Conservation (phyloP, 2,797 vertebrate species). For the Pagetopsis macropterus region DNA sequence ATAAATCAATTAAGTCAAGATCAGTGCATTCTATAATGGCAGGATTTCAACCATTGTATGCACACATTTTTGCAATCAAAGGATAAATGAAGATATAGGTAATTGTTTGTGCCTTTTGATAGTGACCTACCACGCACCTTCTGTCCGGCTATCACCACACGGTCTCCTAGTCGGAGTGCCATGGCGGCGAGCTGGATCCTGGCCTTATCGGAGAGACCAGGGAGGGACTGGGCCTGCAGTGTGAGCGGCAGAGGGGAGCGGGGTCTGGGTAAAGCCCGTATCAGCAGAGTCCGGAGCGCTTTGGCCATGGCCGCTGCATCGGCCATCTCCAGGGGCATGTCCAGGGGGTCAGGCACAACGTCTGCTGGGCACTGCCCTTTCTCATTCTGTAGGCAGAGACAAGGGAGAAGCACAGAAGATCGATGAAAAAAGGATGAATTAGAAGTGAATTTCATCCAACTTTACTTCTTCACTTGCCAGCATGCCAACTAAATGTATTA, state of each 20-base stretch:
- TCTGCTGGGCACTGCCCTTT: slow-evolving; percentile 91
- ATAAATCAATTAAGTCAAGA: not conserved
- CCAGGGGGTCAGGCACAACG: slow-evolving; percentile 93
- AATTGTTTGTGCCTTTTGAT: slow-evolving; percentile 3
- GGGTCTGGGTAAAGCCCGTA: slow-evolving; percentile 85
- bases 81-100: not conserved
- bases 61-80: not conserved
- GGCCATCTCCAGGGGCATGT: slow-evolving; percentile 96
- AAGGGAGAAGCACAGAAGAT: not conserved
- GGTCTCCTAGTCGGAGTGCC: slow-evolving; percentile 91
- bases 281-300: slow-evolving; percentile 88
- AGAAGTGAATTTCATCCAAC: not conserved
- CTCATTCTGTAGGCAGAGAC: slow-evolving; percentile 86
- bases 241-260: slow-evolving; percentile 79
- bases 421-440: not conserved
- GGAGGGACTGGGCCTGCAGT: slow-evolving; percentile 69
- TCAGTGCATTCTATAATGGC: not conserved
- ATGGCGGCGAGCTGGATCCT: slow-evolving; percentile 85
- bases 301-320: slow-evolving; percentile 92
- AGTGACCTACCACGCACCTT: slow-evolving; percentile 85
- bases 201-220: slow-evolving; percentile 80
- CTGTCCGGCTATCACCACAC: slow-evolving; percentile 94
- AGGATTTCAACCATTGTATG: slow-evolving; percentile 14
- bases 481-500: slow-evolving; percentile 8
- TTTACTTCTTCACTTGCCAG: not conserved